Percentiles rank a stretch among this genome's conserved stretches.
Conservation (phyloP, 2,113 vertebrate species). For the Microcebus ravelobensis region DNA sequence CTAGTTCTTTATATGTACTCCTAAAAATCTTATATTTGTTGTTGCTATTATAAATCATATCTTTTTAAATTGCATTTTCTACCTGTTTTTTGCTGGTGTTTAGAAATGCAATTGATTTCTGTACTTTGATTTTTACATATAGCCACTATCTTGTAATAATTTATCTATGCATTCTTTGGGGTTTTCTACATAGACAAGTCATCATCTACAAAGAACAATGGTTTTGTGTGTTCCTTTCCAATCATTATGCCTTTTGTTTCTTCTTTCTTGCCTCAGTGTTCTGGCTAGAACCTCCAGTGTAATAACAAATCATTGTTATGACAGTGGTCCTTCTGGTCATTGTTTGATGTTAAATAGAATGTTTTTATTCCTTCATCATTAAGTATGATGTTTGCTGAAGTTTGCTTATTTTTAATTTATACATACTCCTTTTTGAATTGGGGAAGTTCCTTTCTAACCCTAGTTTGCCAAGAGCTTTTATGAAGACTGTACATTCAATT, state of each 20-base stretch:
- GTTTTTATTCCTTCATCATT: not conserved
- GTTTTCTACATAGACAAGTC: not conserved
- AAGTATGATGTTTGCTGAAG: not conserved
- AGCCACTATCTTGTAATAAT: not conserved
- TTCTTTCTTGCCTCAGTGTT: not conserved
- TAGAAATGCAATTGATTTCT: slow-evolving; percentile 34
- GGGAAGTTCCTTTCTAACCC: not conserved
- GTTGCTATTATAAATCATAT: not conserved
- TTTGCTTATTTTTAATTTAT: not conserved
- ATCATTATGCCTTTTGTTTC: not conserved
- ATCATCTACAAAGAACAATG: not conserved
- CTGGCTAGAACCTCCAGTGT: not conserved
- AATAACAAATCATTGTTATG: not conserved
- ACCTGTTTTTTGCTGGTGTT: slow-evolving; percentile 8
- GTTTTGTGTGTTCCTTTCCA: not conserved
- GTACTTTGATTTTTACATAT: not conserved
- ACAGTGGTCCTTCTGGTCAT: not conserved
- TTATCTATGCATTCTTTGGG: not conserved
- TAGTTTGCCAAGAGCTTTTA: not conserved
- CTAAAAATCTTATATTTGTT: not conserved
- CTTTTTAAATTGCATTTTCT: slow-evolving; percentile 36
- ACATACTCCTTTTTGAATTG: not conserved
- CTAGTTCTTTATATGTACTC: not conserved
- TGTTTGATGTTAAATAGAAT: not conserved
- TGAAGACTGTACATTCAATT: not conserved